Base-by-base conservation (phyloP, 2,797 vertebrate genomes). In the Furcifer pardalis region DNA sequence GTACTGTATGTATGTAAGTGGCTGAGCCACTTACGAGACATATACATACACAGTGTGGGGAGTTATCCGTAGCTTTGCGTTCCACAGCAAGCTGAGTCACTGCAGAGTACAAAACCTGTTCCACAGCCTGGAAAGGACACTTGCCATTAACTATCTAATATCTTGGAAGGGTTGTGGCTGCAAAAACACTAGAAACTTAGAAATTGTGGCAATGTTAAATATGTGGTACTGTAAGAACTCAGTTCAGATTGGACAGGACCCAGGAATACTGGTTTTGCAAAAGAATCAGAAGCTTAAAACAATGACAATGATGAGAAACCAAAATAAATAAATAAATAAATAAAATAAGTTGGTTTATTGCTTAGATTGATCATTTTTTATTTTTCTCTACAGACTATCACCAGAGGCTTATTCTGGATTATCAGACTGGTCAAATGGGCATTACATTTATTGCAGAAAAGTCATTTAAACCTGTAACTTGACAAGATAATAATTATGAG, bases 51-150 rank as follows among this genome's bases (percentile, higher is more conserved):
- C n/a, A n/a, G n/a, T n/a, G 21, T 81, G 73, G 35, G 72, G 77
- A 84, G 37, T 17, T 49, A 46, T 72, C 19, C 80, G 78, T 71
- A 40, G 80, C 80, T 79, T 83, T 85, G 1, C 71, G 85, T 88
- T 92, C 88, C 44, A 83, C 75, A 56, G 80, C 82, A 88, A 74
- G 49, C 78, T 65, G 86, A 90, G 84, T 88, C 88, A 85, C 62
- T 52, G n/a, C 0, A 40, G 89, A 85, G 84, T 68, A 86, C 84
- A 86, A 81, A 74, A 90, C 83, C 27, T 19, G 78, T 89, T 94
- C 84, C 88, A 1, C 91, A 84, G 85, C 49, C 74, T 81, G 87
- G 73, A 27, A 84, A 81, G 59, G 56, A 89, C 40, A 81, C 78
- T 81, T 7, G 21, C 77, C 83, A 81, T 76, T 88, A 88, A 74